A percentile compares a stretch with the other conserved stretches of the same genome.
phyloP scores from a whole-genome alignment of 2,888 invertebrate species.

The Pachydiplax longipennis region DNA sequence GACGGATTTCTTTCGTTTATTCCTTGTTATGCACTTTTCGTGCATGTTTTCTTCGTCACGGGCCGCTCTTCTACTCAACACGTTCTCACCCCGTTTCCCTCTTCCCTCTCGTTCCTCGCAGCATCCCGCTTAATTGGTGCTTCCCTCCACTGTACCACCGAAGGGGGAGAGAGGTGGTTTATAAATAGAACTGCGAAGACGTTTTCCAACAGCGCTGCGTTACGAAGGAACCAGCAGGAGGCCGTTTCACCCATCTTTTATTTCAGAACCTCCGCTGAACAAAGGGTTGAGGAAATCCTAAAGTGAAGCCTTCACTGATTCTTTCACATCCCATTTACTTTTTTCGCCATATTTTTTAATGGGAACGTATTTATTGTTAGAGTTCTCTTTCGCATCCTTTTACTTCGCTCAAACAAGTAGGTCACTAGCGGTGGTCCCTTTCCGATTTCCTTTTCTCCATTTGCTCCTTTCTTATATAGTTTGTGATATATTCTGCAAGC shows the following conservation, averaged over 20 bases:
- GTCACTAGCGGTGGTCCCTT: too few species aligned
- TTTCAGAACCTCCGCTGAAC: not conserved
- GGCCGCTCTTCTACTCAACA: not conserved
- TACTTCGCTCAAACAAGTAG: too few species aligned
- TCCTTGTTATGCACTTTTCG: not conserved
- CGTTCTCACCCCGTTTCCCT: not conserved
- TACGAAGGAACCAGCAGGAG: not conserved
- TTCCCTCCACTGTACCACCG: not conserved
- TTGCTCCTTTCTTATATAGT: too few species aligned
- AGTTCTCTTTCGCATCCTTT: too few species aligned
- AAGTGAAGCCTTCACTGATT: too few species aligned
- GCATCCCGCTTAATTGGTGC: not conserved
- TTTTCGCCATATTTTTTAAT: too few species aligned
- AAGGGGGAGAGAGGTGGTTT: not conserved
- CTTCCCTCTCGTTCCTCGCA: not conserved
- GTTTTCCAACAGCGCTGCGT: not conserved
- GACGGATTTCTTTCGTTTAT: not conserved
- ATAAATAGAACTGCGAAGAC: slow-evolving; percentile 1
- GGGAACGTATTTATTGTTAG: too few species aligned
- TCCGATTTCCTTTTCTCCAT: too few species aligned
- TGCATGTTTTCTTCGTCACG: not conserved
- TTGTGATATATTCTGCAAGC: too few species aligned
- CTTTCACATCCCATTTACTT: too few species aligned
- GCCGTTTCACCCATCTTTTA: not conserved
- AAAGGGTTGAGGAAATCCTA: too few species aligned